A percentile compares a stretch with the other conserved stretches of the same genome.
phyloP scores from a whole-genome alignment of 2,888 invertebrate genomes.

The Agrotis clavis region DNA sequence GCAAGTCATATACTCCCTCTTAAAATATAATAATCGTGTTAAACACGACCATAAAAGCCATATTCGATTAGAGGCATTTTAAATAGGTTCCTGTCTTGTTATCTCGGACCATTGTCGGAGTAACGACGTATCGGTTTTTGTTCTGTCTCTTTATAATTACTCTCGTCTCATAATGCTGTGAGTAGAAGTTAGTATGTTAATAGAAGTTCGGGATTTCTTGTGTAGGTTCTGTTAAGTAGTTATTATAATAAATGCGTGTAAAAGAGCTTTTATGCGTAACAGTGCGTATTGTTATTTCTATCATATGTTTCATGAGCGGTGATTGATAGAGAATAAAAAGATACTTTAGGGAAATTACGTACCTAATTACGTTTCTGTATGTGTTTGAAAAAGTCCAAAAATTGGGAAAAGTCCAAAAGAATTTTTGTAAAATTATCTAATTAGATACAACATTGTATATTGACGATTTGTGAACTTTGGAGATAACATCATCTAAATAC shows the following conservation, averaged over 20 bases:
- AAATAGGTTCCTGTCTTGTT: constrained; percentile 89
- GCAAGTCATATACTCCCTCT: constrained; percentile 89
- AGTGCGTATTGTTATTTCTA: constrained; percentile 16
- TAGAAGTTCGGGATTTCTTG: constrained; percentile 46
- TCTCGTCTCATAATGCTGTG: constrained; percentile 68
- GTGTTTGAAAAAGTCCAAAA: no score
- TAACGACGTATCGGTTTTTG: constrained; percentile 82
- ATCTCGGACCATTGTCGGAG: constrained; percentile 83
- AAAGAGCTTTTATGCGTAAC: constrained; percentile 19
- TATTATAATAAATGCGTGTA: constrained; percentile 39
- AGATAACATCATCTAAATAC: no score
- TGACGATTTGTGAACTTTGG: no score
- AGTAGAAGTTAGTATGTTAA: constrained; percentile 50
- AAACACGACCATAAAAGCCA: constrained; percentile 89
- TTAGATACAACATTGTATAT: no score
- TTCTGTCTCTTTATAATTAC: constrained; percentile 82
- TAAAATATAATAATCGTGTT: constrained; percentile 91
- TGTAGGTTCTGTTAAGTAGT: constrained; percentile 45
- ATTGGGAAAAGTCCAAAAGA: no score
- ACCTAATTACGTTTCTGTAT: neutral
- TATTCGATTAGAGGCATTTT: constrained; percentile 88
- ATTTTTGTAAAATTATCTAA: no score
- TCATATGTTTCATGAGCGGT: constrained; percentile 17
- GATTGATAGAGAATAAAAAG: constrained; percentile 1
- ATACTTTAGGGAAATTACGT: neutral